Evolutionary conservation across 2,113 vertebrate species (phyloP).

Genomic region (Heterotilapia buettikoferi): DNA sequence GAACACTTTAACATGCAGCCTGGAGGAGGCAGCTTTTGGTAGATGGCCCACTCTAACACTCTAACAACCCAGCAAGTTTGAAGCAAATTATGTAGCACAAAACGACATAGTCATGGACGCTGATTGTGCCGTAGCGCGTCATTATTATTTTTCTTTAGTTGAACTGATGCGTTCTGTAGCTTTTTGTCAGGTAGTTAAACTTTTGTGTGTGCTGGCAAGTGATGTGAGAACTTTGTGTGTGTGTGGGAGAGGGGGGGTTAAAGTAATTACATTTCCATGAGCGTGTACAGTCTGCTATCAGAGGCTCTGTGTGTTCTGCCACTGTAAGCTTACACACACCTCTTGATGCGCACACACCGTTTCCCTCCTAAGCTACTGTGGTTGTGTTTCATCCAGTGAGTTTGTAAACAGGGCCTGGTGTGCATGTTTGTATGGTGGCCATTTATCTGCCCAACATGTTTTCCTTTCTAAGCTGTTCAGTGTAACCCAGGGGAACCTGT

Average conservation of each 20-base stretch:
- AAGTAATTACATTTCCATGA: slow-evolving; percentile 36
- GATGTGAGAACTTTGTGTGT: neutral
- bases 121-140: fast-evolving
- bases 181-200: neutral
- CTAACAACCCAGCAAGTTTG: neutral
- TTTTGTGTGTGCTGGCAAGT: neutral
- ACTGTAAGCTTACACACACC: neutral
- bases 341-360: neutral
- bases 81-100: neutral
- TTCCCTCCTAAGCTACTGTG: neutral
- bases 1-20: neutral
- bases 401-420: slow-evolving; percentile 34
- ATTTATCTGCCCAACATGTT: slow-evolving; percentile 47
- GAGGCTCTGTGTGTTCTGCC: neutral
- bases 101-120: neutral
- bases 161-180: neutral
- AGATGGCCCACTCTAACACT: neutral
- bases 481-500: slow-evolving; percentile 36
- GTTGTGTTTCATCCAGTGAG: slow-evolving; percentile 49
- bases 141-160: neutral
- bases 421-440: slow-evolving; percentile 18
- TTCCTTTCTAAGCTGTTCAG: slow-evolving; percentile 12
- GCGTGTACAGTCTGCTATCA: neutral
- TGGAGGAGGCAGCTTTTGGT: neutral
- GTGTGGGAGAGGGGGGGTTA: neutral